Evolutionary conservation across 2,888 invertebrate genomes (phyloP).

Genomic region (Orthosia gothica): DNA sequence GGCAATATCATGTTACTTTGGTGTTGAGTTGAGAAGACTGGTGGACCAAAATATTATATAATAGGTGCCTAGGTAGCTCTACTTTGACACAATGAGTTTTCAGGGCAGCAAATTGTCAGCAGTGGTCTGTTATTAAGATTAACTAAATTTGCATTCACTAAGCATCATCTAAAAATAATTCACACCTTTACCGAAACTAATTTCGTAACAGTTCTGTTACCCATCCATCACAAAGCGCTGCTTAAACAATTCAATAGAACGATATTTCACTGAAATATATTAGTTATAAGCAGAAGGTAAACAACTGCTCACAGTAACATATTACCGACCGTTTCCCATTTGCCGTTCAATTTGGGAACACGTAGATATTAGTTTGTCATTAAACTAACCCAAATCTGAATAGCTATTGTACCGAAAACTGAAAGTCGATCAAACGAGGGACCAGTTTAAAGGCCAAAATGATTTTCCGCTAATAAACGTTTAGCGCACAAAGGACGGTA

Average conservation of each 20-base stretch:
- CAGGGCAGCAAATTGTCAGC: too few species aligned
- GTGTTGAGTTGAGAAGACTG: background rate
- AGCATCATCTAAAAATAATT: background rate
- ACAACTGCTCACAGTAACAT: constrained; percentile 38
- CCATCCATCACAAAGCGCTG: constrained; percentile 18
- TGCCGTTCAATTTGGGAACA: constrained; percentile 48
- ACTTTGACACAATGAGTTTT: background rate
- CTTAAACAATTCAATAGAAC: constrained; percentile 37
- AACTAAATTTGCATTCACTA: background rate
- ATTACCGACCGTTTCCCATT: constrained; percentile 50
- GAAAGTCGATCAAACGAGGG: constrained; percentile 71
- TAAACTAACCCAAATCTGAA: constrained; percentile 62
- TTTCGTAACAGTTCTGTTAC: constrained; percentile 1
- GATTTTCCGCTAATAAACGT: constrained; percentile 79
- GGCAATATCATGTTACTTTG: background rate
- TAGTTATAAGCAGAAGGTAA: constrained; percentile 36
- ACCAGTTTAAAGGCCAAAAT: constrained; percentile 75
- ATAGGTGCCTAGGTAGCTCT: background rate
- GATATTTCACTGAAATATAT: constrained; percentile 32
- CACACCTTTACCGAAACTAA: background rate
- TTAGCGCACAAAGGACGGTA: constrained; percentile 79
- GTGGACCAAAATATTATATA: background rate
- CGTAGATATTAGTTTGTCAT: constrained; percentile 53
- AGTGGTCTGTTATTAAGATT: background rate
- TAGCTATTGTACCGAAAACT: constrained; percentile 67